These are phyloP conservation scores for Holothuria scabra DNA, from an alignment of 53 echinoderm and acorn worm species.

Conservation along the genomic window DNA sequence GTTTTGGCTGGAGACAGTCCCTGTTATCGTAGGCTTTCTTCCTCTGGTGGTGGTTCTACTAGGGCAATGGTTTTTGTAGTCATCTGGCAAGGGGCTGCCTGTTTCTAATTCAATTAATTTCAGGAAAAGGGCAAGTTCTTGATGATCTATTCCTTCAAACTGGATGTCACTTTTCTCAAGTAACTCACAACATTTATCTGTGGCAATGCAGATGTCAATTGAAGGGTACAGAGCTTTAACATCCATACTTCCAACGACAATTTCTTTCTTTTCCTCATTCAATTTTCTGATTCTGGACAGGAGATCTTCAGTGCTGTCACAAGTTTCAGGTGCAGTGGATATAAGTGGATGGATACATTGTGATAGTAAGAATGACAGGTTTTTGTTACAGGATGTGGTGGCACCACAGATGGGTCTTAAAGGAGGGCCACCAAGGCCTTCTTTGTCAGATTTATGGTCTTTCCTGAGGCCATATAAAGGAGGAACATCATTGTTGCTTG, in stretches of 20 bases:
- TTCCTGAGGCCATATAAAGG: too few species aligned
- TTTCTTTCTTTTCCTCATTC: slow-evolving; percentile 3
- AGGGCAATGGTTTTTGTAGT: too few species aligned
- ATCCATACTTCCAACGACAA: neutral
- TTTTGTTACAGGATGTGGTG: slow-evolving; percentile 34
- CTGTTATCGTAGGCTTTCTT: too few species aligned
- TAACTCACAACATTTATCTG: slow-evolving; percentile 38
- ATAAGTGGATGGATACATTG: slow-evolving; percentile 34
- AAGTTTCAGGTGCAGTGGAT: neutral
- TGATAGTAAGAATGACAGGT: slow-evolving; percentile 31
- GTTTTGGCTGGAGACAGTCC: too few species aligned
- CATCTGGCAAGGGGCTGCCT: too few species aligned
- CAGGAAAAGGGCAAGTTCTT: too few species aligned
- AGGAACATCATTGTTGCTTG: slow-evolving; percentile 45
- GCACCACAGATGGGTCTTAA: too few species aligned
- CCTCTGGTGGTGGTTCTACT: too few species aligned
- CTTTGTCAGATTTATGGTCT: slow-evolving; percentile 38
- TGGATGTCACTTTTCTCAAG: slow-evolving; percentile 15
- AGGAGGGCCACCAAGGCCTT: too few species aligned
- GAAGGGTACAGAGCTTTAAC: slow-evolving; percentile 28
- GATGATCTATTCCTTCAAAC: too few species aligned
- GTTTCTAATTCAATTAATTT: too few species aligned
- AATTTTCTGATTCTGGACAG: slow-evolving; percentile 1
- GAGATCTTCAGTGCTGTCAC: too few species aligned
- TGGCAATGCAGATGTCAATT: slow-evolving; percentile 22